A percentile compares a stretch with the other conserved stretches of the same genome.
These are phyloP conservation scores for Pogonomyrmex barbatus DNA, from an alignment of 1,140 invertebrate species.

Conservation along the genomic window DNA sequence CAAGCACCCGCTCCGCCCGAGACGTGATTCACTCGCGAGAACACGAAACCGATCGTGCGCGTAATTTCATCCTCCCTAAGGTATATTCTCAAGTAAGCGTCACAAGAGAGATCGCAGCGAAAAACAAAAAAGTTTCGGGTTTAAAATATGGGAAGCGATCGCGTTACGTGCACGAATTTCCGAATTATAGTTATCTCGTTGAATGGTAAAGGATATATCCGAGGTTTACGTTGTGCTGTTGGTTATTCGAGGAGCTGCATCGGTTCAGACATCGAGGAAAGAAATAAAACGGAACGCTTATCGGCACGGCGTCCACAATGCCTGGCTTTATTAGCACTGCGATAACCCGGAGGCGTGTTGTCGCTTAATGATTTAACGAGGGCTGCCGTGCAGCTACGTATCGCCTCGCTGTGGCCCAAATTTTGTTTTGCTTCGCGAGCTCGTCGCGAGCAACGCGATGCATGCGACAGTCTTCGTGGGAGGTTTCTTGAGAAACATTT, in stretches of 20 bases:
- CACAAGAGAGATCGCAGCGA: too few species aligned
- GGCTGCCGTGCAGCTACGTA: slow-evolving; percentile 14
- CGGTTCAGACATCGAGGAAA: slow-evolving; percentile 25
- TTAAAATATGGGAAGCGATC: not conserved
- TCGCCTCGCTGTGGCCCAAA: slow-evolving; percentile 33
- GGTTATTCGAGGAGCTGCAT: slow-evolving; percentile 19
- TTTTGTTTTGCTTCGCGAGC: slow-evolving; percentile 11
- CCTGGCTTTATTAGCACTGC: slow-evolving; percentile 75
- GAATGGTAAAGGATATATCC: slow-evolving; percentile 2
- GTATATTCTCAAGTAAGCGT: slow-evolving; percentile 23
- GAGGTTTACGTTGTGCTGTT: not conserved
- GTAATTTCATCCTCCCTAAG: slow-evolving; percentile 32
- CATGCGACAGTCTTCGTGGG: not conserved
- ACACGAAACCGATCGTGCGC: slow-evolving; percentile 30
- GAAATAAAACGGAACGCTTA: slow-evolving; percentile 76
- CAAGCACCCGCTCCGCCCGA: slow-evolving; percentile 26
- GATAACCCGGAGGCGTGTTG: slow-evolving; percentile 73
- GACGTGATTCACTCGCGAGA: slow-evolving; percentile 38
- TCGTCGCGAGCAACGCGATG: not conserved
- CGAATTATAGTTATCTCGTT: not conserved
- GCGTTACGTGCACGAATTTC: not conserved
- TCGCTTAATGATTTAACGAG: slow-evolving; percentile 72
- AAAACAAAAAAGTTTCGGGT: too few species aligned
- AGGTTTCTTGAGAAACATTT: not conserved
- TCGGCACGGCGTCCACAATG: slow-evolving; percentile 70